phyloP scores from a whole-genome alignment of 2,113 vertebrate genomes.

The Rhinopomastus cyanomelas region DNA sequence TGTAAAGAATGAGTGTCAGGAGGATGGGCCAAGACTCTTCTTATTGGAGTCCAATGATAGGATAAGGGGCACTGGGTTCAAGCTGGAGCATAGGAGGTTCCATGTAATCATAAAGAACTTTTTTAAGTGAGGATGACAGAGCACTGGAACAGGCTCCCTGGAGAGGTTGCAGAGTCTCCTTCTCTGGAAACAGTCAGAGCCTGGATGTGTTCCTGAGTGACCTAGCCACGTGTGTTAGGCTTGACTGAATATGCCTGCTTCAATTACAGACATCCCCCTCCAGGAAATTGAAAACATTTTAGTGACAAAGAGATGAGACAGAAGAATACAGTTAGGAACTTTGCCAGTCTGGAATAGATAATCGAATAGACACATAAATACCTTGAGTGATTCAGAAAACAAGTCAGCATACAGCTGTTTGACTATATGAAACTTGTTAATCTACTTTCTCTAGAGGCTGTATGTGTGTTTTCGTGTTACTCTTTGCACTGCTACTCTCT shows the following conservation, averaged over 20 bases:
- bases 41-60: too few species aligned
- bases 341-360: neutral
- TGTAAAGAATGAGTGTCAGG: too few species aligned
- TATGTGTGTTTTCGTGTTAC: neutral
- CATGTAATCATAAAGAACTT: too few species aligned
- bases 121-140: too few species aligned
- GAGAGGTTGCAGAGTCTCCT: too few species aligned
- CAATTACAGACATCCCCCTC: neutral
- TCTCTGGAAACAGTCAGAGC: too few species aligned
- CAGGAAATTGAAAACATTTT: neutral
- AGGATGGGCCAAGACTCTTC: too few species aligned
- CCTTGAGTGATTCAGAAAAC: neutral
- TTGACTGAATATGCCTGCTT: neutral
- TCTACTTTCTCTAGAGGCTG: neutral
- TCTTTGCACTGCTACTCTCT: neutral
- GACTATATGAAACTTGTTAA: neutral
- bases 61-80: too few species aligned
- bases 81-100: too few species aligned
- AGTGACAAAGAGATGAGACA: neutral
- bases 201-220: too few species aligned
- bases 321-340: neutral
- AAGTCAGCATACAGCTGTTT: neutral
- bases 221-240: too few species aligned
- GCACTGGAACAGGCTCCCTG: too few species aligned
- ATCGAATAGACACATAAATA: neutral